Base-by-base conservation (phyloP, 2,888 invertebrate genomes). In the Rotaria magnacalcarata region DNA sequence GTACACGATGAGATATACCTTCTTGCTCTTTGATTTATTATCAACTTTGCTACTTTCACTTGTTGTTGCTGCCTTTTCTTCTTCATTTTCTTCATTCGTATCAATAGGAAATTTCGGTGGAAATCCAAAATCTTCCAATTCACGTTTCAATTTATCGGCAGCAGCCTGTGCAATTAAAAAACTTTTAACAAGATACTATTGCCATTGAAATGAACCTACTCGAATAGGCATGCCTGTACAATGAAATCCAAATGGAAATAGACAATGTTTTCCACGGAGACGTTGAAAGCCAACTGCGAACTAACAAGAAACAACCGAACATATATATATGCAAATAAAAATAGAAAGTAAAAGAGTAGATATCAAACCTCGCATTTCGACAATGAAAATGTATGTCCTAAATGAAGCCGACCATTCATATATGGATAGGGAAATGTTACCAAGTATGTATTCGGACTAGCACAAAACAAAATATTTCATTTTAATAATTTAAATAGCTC, bases 201-300 rank as follows among this genome's bases (percentile, higher is more conserved):
- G 47, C 2, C 34, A 34, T 34, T 34, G 34, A 34, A 34, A 34
- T 34, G 34, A 34, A 34, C 92, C 97, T 98, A 87, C 99, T 24
- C 47, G 80, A 80, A 80, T 99, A 0, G 98, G 98, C 98, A 98
- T 99, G 84, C 99, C 99, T 43, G 99, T 99, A 90, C 97, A 97
- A 91, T 99, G 99, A 89, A 99, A 95, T 6, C 96, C 98, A 92
- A 99, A 98, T 24, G 99, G 99, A 92, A 97, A 98, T 16, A 99
- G 92, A 21, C 95, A 95, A 89, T 93, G 93, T 90, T 95, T 96
- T 0, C 99, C 98, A 91, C 95, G 94, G 85, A 98, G 91, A n/a
- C 97, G 93, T 88, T 97, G 94, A 91, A 95, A 98, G 84, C 98
- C 94, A 86, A 94, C 93, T 24, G 96, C 94, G 93, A 96, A 99